Base-by-base conservation (phyloP, 2,797 vertebrate genomes). In the Astyanax mexicanus region DNA sequence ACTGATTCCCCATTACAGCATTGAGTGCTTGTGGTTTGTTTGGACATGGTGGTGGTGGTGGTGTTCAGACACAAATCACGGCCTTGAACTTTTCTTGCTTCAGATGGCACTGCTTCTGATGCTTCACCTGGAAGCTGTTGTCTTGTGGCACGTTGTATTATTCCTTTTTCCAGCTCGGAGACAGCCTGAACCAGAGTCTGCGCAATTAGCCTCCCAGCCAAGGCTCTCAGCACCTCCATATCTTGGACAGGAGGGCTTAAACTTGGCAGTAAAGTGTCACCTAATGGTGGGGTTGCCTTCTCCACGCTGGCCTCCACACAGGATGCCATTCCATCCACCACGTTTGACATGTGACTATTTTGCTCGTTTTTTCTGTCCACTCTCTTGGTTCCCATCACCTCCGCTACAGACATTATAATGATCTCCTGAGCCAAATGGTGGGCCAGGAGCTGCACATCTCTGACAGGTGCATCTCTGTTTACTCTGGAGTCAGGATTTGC, bases 351-450 rank as follows among this genome's bases (percentile, higher is more conserved):
- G 35, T 25, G 19, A 38, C 45, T 25, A 15, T 57, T 64, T 25
- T 37, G 38, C 7, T 67, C 17, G 25, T 3, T 47, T 51, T 8
- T 61, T 19, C 72, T 4, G 8, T 78, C 6, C 0, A 3, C 49
- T 21, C 17, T 70, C 11, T 66, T 58, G n/a, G 19, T 55, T 10
- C n/a, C 32, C 21, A 55, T 80, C 71, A 84, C 77, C 75, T 91
- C 86, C 21, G 85, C 81, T 0, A 91, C 15, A 4, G 92, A 88
- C 1, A 73, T 84, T 12, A 60, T 72, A 71, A 93, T 69, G 83
- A 92, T 89, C 52, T 80, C 79, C 38, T 87, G 69, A 6, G 88
- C 87, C 74, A 92, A 74, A 3, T 76, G 82, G 1, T 85, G 76
- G 0, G 90, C 90, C 0, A 89, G 47, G 0, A 49, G 21, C 15